Base-by-base conservation (phyloP, 2,797 vertebrate species). In the Protosalanx chinensis region DNA sequence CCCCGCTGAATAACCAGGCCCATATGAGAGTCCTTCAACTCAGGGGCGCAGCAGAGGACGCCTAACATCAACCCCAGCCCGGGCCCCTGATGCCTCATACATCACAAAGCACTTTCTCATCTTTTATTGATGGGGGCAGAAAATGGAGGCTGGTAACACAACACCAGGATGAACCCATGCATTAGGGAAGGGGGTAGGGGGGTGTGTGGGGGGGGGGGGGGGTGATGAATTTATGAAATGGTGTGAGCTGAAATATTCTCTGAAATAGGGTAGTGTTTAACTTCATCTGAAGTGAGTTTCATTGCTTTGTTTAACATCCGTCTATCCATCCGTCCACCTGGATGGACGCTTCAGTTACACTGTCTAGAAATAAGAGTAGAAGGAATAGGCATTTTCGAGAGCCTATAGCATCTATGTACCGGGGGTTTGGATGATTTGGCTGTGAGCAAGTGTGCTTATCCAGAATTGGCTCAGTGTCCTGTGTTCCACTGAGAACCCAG, bases 71-170 rank as follows among this genome's bases (percentile, higher is more conserved):
- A 6, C 62, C n/a, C 68, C 23, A 0, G 64, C 46, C 66, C 71
- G 71, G 70, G 41, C 73, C 76, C 78, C 65, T 32, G 3, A 32
- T 67, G 58, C 27, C 75, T 81, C 79, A 83, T 78, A 82, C 56
- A 70, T 80, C 74, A 83, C 79, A 82, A 83, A 86, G 76, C 70
- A 65, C 77, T 69, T 78, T 72, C 88, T 75, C 86, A 83, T 87
- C 76, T 87, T 88, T 90, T 68, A 89, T 88, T 84, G 29, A 82
- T 81, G 64, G 27, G 37, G 7, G 72, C 68, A 68, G 72, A 72
- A 86, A 80, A 76, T 13, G 33, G 74, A 79, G 79, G 69, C 60
- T 46, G 67, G 80, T 85, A 84, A 82, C 80, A 69, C 73, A 79
- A 88, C 70, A 80, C 81, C 62, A 56, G 57, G 63, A 76, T 78